Evolutionary conservation across 2,113 vertebrate genomes (phyloP).

Genomic region (Pelobates fuscus): DNA sequence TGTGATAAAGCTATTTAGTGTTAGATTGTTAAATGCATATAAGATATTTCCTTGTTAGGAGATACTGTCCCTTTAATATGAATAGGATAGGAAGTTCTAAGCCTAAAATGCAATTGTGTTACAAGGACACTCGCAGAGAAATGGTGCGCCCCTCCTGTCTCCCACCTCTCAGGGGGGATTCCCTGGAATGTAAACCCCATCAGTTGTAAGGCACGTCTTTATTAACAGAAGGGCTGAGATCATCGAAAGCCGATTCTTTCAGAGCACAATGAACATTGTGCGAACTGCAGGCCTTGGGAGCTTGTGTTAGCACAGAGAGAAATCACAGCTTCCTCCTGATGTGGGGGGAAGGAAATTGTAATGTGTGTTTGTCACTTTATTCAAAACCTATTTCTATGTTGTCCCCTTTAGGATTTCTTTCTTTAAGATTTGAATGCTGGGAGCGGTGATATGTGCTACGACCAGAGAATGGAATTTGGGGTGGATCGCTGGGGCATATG

Average conservation of each 20-base stretch:
- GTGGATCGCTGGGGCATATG: too few species aligned
- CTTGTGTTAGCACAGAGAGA: background rate
- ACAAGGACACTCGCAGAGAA: background rate
- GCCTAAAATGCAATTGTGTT: constrained; percentile 18
- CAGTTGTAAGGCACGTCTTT: background rate
- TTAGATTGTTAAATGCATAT: too few species aligned
- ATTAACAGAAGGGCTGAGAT: constrained; percentile 6
- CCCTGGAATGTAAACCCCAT: constrained; percentile 36
- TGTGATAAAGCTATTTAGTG: too few species aligned
- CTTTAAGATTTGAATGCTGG: constrained; percentile 21
- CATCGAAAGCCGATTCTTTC: constrained; percentile 35
- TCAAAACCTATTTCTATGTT: too few species aligned
- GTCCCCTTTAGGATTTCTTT: too few species aligned
- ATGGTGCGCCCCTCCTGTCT: constrained; percentile 23
- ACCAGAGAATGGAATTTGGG: constrained; percentile 9
- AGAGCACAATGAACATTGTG: constrained; percentile 37
- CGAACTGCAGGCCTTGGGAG: background rate
- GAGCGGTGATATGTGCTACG: background rate
- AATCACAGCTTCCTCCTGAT: constrained; percentile 20
- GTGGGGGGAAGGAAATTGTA: constrained; percentile 25
- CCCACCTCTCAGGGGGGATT: constrained; percentile 30
- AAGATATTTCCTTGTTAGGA: background rate
- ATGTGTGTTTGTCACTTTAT: background rate
- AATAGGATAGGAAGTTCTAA: background rate
- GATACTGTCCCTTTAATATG: background rate